Evolutionary conservation across 2,888 invertebrate genomes (phyloP).

Genomic region (Ceraclea dissimilis): DNA sequence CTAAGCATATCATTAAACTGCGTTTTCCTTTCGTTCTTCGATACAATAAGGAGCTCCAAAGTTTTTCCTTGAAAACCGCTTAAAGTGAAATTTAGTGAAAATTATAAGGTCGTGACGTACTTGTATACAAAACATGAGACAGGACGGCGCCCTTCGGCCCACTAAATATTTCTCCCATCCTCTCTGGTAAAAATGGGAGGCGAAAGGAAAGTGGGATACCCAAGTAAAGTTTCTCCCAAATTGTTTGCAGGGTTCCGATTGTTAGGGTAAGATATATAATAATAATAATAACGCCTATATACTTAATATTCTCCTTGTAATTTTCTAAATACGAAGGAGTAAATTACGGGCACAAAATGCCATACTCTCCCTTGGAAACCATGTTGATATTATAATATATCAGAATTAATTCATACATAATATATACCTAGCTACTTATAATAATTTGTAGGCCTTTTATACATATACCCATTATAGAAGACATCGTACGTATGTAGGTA

Average conservation of each 20-base stretch:
- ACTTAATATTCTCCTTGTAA: constrained; percentile 1
- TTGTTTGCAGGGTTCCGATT: background rate
- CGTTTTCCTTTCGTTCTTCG: no score
- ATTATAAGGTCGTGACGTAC: background rate
- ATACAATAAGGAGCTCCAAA: no score
- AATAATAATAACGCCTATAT: background rate
- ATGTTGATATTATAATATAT: constrained; percentile 1
- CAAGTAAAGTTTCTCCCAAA: constrained; percentile 1
- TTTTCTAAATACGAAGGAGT: background rate
- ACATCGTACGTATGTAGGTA: no score
- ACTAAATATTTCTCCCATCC: constrained; percentile 2
- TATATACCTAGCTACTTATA: no score
- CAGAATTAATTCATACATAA: no score
- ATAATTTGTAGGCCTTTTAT: no score
- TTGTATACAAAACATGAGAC: constrained; percentile 1
- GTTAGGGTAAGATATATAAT: background rate
- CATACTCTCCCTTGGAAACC: background rate
- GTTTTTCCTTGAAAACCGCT: background rate
- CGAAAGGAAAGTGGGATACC: background rate
- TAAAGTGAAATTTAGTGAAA: constrained; percentile 2
- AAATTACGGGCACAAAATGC: background rate
- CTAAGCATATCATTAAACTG: no score
- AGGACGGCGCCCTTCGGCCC: constrained; percentile 1
- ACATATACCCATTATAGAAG: no score
- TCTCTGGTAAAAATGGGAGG: background rate